Evolutionary conservation across 2,113 vertebrate species (phyloP).

Genomic region (Noturus placidus): DNA sequence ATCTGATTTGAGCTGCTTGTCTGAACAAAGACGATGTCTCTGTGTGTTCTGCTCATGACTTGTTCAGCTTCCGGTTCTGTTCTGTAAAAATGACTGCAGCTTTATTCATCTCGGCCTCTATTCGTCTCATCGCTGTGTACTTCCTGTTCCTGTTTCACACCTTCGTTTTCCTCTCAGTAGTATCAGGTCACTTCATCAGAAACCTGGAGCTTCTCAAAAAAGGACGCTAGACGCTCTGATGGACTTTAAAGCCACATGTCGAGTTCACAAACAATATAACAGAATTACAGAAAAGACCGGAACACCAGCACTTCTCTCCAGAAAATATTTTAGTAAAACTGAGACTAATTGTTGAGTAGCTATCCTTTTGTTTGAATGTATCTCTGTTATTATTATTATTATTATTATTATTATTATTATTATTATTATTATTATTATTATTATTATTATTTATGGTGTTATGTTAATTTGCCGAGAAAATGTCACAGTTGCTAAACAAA

Average conservation of each 20-base stretch:
- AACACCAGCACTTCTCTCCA: slow-evolving; percentile 46
- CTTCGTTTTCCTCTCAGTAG: not conserved
- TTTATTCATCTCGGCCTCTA: not conserved
- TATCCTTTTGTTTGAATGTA: slow-evolving; percentile 75
- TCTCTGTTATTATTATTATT: slow-evolving; percentile 60
- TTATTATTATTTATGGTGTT: slow-evolving; percentile 70
- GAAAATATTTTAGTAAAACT: slow-evolving; percentile 71
- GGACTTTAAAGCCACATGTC: slow-evolving; percentile 26
- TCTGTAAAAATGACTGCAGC: not conserved
- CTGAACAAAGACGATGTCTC: not conserved
- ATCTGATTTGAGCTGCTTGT: not conserved
- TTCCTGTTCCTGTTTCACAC: slow-evolving; percentile 32
- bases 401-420: not conserved
- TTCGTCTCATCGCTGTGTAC: slow-evolving; percentile 11
- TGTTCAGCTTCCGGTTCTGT: slow-evolving; percentile 20
- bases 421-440: slow-evolving; percentile 1
- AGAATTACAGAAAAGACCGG: slow-evolving; percentile 5
- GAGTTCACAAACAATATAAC: not conserved
- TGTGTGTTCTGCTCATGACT: not conserved
- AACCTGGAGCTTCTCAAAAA: not conserved
- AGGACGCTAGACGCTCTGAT: not conserved
- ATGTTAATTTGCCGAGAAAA: slow-evolving; percentile 69
- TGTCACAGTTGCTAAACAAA: slow-evolving; percentile 55
- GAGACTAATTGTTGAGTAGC: slow-evolving; percentile 68
- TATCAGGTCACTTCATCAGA: not conserved